Evolutionary conservation across 2,797 vertebrate genomes (phyloP).

Genomic region (Erethizon dorsatum): DNA sequence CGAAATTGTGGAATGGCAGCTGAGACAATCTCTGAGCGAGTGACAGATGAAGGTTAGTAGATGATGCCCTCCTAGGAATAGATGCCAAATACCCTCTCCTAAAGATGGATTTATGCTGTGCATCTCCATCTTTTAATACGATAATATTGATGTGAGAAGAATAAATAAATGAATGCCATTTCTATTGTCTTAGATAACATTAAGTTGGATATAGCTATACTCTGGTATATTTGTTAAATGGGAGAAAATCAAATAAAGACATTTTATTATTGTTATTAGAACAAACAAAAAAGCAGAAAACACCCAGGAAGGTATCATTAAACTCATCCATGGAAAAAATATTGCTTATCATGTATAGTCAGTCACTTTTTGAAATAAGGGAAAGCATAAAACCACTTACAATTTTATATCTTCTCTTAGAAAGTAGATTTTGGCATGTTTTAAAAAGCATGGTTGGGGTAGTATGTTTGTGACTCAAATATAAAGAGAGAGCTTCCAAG

Average conservation of each 20-base stretch:
- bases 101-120: neutral
- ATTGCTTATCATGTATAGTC: neutral
- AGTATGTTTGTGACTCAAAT: too few relatives aligned
- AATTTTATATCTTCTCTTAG: neutral
- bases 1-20: neutral
- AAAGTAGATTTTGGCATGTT: too few relatives aligned
- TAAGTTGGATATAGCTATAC: neutral
- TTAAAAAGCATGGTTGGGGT: too few relatives aligned
- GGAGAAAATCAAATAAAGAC: neutral
- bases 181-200: neutral
- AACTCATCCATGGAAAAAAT: neutral
- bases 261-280: neutral
- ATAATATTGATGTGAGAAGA: neutral
- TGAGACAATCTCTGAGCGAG: neutral
- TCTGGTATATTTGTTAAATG: neutral
- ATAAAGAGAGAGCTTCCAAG: too few relatives aligned
- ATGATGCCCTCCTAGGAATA: neutral
- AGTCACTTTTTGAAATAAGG: neutral
- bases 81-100: neutral
- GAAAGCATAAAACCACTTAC: neutral
- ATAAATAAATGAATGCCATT: neutral
- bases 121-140: neutral
- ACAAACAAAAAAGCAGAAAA: neutral
- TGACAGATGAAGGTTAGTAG: neutral
- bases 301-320: neutral